phyloP scores from a whole-genome alignment of 2,888 invertebrate genomes.

The Mystacides longicornis region DNA sequence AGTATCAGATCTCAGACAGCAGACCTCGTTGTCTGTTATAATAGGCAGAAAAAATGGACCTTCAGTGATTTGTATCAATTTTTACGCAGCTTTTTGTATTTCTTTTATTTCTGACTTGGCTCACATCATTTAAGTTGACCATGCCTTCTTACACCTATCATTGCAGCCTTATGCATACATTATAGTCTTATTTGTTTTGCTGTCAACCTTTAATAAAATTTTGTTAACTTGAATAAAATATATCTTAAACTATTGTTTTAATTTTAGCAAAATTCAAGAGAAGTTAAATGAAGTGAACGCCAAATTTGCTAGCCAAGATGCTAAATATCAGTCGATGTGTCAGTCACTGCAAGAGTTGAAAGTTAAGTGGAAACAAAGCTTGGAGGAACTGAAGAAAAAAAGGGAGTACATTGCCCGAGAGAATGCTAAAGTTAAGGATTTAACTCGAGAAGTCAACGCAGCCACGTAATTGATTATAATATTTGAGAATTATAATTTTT shows the following conservation, averaged over 20 bases:
- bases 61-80: too few relatives aligned
- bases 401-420: conserved; percentile 35
- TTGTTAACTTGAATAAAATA: background rate
- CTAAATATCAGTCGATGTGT: conserved; percentile 34
- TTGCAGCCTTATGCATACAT: too few relatives aligned
- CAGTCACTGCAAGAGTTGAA: conserved; percentile 34
- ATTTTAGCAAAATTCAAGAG: conserved; percentile 32
- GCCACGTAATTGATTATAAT: conserved; percentile 18
- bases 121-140: too few relatives aligned
- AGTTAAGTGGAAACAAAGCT: conserved; percentile 29
- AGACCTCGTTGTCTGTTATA: too few relatives aligned
- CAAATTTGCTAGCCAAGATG: conserved; percentile 35
- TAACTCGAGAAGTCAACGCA: conserved; percentile 18
- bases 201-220: too few relatives aligned
- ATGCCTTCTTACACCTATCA: too few relatives aligned
- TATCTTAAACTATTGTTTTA: background rate
- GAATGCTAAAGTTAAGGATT: conserved; percentile 34
- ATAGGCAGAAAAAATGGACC: too few relatives aligned
- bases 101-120: too few relatives aligned
- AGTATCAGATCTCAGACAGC: too few relatives aligned
- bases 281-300: conserved; percentile 36
- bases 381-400: conserved; percentile 29
- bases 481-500: background rate
- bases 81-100: too few relatives aligned
- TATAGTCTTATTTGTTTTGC: too few relatives aligned